Evolutionary conservation across 2,113 vertebrate species (phyloP), one percentile per base, ranked within the genome.

Genomic region (Podocnemis expansa): DNA sequence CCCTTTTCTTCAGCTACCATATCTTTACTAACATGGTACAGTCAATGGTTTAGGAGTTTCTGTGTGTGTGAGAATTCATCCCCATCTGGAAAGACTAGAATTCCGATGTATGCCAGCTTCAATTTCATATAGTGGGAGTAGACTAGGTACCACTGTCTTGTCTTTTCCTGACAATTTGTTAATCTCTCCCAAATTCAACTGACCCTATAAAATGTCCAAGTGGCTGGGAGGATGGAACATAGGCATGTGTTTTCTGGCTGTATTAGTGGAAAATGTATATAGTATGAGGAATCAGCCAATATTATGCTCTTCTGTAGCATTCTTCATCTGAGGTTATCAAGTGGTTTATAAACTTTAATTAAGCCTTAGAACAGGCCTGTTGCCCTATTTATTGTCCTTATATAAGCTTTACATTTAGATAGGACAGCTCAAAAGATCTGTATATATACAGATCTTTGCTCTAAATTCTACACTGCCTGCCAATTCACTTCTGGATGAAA

Each of bases 301-400:
- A 38, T 70, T 27, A 38, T 56, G 38, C 8, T 4, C 25, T 19
- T 83, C 88, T 27, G 56, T 14, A 82, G 41, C 34, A 8, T 9
- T 70, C 21, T 70, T 21, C 63, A 70, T 38, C n/a, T 38, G 34
- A 38, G 17, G 63, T n/a, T 70, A 38, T 10, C 63, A 70, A 38
- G 63, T 70, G 17, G 17, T 70, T 22, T 70, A 22, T n/a, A 70
- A 10, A 38, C 29, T 70, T 70, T 38, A 70, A 70, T 70, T 86
- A 80, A 80, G 55, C 84, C 90, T 82, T 80, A 45, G 22, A 70
- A 22, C 45, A 34, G 41, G 8, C 16, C n/a, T 21, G n/a, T 38
- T 21, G 14, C 83, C 24, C 88, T 91, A 47, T 1, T 0, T 22
- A 43, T 31, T 54, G 10, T 24, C 25, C 3, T 0, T 51, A 3